Percentiles rank a stretch among this genome's conserved stretches.
Conservation (phyloP, 2,888 invertebrate genomes). For the Cerastis rubricosa region DNA sequence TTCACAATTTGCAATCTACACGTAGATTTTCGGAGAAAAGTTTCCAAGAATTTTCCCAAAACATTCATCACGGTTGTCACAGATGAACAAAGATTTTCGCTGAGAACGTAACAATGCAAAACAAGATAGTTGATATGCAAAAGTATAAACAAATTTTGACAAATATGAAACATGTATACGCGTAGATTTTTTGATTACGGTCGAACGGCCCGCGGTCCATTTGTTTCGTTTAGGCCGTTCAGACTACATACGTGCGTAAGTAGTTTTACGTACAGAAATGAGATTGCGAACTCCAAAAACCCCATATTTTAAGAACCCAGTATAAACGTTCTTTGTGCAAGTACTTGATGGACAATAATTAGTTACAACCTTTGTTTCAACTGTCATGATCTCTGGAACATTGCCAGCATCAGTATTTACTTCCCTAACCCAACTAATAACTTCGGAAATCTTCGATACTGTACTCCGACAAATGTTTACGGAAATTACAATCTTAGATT, state of each 20-base stretch:
- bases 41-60: neutral
- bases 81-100: constrained; percentile 15
- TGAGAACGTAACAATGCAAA: constrained; percentile 41
- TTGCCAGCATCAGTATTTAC: constrained; percentile 63
- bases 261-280: constrained; percentile 26
- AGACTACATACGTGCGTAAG: constrained; percentile 22
- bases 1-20: neutral
- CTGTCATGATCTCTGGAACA: constrained; percentile 58
- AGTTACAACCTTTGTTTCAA: constrained; percentile 62
- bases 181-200: too few species aligned
- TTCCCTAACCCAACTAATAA: constrained; percentile 39
- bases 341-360: constrained; percentile 53
- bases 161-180: constrained; percentile 8
- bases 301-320: constrained; percentile 49
- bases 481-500: constrained; percentile 65
- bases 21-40: neutral
- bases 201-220: too few species aligned
- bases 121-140: constrained; percentile 15
- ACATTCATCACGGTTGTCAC: constrained; percentile 13
- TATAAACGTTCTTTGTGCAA: constrained; percentile 50
- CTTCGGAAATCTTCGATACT: constrained; percentile 46
- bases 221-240: too few species aligned
- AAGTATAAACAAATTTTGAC: constrained; percentile 31
- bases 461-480: constrained; percentile 61
- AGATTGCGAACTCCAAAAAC: constrained; percentile 28